Evolutionary conservation across 1,140 invertebrate genomes (phyloP).

Genomic region (Bactericera cockerelli): DNA sequence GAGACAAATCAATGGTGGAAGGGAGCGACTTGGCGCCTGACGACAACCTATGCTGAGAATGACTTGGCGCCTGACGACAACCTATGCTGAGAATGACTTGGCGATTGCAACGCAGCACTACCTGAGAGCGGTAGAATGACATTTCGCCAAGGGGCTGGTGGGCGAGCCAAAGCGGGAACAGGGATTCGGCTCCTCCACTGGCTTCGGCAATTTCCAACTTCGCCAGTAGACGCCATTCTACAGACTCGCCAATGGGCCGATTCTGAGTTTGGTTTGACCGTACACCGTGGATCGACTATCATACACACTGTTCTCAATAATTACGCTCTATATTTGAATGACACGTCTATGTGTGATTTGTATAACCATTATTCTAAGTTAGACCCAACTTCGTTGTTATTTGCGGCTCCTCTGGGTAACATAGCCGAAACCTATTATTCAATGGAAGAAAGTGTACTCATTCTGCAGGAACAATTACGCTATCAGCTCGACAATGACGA

Average conservation of each 20-base stretch:
- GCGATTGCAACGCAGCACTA: background rate
- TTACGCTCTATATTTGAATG: background rate
- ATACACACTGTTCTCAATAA: background rate
- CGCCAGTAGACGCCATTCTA: background rate
- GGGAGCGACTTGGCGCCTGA: background rate
- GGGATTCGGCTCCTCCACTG: background rate
- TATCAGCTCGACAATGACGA: conserved; percentile 9
- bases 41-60: no score
- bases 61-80: no score
- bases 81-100: background rate
- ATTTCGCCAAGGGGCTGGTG: no score
- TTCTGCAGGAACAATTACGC: conserved; percentile 14
- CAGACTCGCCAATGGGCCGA: background rate
- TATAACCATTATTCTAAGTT: background rate
- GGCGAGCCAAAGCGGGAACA: background rate
- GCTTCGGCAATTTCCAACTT: background rate
- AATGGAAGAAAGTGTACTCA: conserved; percentile 3
- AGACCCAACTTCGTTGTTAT: background rate
- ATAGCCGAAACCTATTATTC: conserved; percentile 10
- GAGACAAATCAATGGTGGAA: background rate
- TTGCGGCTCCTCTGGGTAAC: background rate
- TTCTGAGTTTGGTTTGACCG: background rate
- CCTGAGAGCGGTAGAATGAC: no score
- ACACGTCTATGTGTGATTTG: background rate
- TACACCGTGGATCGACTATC: background rate